Conservation (phyloP, 2,797 vertebrate genomes). For the Potorous gilbertii region DNA sequence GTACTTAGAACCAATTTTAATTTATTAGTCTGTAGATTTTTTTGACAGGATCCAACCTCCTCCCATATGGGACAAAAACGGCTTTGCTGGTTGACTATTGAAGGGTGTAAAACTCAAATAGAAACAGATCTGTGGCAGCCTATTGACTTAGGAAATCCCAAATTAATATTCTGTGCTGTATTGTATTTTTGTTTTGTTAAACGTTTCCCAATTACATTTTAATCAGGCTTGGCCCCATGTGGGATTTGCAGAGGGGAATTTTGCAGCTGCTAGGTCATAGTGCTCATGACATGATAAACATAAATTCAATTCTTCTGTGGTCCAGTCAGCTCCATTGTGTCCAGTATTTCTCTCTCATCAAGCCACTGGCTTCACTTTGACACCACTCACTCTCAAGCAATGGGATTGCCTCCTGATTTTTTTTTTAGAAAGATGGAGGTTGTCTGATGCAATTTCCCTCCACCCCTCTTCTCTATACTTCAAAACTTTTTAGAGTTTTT, state of each 20-base stretch:
- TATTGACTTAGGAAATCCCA: background rate
- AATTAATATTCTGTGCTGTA: background rate
- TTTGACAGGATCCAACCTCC: background rate
- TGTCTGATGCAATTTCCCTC: background rate
- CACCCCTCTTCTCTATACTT: background rate
- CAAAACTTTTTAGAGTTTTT: background rate
- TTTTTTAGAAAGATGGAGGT: background rate
- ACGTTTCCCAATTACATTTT: background rate
- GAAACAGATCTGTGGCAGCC: background rate
- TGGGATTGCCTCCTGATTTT: background rate
- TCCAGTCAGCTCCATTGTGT: background rate
- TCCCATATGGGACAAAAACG: background rate
- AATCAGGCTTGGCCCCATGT: background rate
- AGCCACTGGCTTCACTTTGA: background rate
- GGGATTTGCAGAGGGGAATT: background rate
- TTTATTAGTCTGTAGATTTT: background rate
- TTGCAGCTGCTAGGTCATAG: background rate
- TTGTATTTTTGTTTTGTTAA: background rate
- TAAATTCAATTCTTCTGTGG: background rate
- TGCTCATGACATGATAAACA: background rate
- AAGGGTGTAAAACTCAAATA: background rate
- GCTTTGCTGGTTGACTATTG: background rate
- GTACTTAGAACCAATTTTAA: background rate
- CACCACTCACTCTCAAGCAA: background rate
- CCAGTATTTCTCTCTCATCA: background rate